A percentile compares a stretch with the other conserved stretches of the same genome.
These are phyloP conservation scores for Paramormyrops hopkinsi DNA, from an alignment of 2,797 vertebrate species.

Conservation along the genomic window DNA sequence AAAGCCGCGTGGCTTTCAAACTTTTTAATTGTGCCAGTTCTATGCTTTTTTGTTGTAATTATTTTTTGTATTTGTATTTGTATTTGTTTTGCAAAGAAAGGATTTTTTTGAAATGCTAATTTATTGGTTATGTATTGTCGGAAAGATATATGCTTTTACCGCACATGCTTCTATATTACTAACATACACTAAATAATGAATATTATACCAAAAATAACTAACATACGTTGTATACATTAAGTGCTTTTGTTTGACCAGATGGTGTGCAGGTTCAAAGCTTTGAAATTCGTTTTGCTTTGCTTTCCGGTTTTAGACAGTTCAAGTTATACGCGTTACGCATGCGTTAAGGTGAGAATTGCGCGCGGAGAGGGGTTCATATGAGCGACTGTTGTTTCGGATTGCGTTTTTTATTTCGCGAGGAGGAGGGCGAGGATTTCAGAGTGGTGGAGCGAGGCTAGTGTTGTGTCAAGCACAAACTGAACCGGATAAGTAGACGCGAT, in stretches of 20 bases:
- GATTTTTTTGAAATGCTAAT: slow-evolving; percentile 42
- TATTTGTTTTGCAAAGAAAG: slow-evolving; percentile 47
- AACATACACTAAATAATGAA: slow-evolving; percentile 67
- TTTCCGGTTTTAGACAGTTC: slow-evolving; percentile 56
- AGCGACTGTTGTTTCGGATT: slow-evolving; percentile 33
- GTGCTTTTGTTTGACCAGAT: slow-evolving; percentile 62
- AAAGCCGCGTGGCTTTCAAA: slow-evolving; percentile 56
- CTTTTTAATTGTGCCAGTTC: slow-evolving; percentile 58
- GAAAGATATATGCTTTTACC: slow-evolving; percentile 50
- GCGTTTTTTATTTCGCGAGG: slow-evolving; percentile 29
- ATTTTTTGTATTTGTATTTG: slow-evolving; percentile 36
- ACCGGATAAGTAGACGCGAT: not conserved
- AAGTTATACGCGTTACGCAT: slow-evolving; percentile 49
- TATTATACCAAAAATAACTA: slow-evolving; percentile 68
- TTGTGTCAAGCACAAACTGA: not conserved
- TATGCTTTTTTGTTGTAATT: slow-evolving; percentile 54
- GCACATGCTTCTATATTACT: slow-evolving; percentile 62
- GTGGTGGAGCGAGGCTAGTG: not conserved
- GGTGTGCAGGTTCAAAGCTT: slow-evolving; percentile 57
- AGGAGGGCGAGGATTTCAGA: not conserved
- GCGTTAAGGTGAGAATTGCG: slow-evolving; percentile 54
- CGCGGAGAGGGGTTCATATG: slow-evolving; percentile 29
- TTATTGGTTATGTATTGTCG: slow-evolving; percentile 55
- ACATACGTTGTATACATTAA: slow-evolving; percentile 60
- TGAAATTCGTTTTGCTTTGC: slow-evolving; percentile 51